Conservation (phyloP, 2,113 vertebrate species). For the Rattus rattus region DNA sequence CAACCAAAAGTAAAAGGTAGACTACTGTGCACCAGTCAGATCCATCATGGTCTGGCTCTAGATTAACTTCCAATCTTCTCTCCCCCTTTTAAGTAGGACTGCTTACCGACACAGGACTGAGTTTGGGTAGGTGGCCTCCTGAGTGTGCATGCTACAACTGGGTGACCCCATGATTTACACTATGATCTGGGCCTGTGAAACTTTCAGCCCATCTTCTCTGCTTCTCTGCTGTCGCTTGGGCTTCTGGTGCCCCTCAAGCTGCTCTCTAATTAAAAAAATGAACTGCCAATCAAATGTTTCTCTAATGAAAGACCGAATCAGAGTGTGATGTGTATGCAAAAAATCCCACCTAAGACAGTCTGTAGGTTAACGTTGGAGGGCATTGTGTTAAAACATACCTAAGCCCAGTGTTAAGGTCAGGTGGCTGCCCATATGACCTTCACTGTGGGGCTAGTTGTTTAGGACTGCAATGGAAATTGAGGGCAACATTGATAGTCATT, state of each 20-base stretch:
- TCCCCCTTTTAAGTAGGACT: constrained; percentile 63
- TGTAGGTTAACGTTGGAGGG: constrained; percentile 10
- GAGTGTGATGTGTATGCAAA: background rate
- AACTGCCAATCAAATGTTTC: constrained; percentile 72
- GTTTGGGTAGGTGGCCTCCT: constrained; percentile 51
- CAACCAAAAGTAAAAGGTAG: background rate
- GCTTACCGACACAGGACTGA: constrained; percentile 59
- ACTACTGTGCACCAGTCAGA: background rate
- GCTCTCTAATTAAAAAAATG: constrained; percentile 65
- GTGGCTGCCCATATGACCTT: background rate
- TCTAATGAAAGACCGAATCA: constrained; percentile 68
- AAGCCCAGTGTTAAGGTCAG: background rate
- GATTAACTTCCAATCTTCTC: constrained; percentile 68
- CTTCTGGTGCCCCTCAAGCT: background rate
- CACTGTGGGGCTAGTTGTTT: constrained; percentile 16
- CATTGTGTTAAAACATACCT: constrained; percentile 1
- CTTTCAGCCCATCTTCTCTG: constrained; percentile 17
- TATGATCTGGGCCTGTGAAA: constrained; percentile 59
- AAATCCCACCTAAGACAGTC: constrained; percentile 12
- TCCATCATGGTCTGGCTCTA: background rate
- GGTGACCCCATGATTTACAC: constrained; percentile 55
- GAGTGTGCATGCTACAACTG: constrained; percentile 51
- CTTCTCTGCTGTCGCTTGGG: constrained; percentile 54
- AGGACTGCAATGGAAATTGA: constrained; percentile 23
- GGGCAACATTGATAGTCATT: background rate